Evolutionary conservation across 1,140 invertebrate species (phyloP), one percentile per base, ranked within the genome.

Genomic region (Lordiphosa mommai): DNA sequence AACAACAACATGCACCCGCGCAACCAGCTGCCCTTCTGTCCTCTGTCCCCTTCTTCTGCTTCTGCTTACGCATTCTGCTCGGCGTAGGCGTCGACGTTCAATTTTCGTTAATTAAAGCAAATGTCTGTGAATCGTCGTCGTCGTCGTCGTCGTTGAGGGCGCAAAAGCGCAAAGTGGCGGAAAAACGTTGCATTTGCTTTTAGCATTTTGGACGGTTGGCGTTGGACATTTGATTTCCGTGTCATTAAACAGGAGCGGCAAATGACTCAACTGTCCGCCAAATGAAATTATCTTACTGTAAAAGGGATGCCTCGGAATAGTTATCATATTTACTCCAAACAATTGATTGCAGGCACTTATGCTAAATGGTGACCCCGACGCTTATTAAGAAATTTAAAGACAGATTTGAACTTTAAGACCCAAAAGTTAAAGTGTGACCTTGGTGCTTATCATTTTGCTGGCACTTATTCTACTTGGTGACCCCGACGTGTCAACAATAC

Each of bases 71-170:
- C 67, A 58, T 61, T 17, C 30, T 14, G 14, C 53, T n/a, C 9
- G 30, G 27, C 47, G 72, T 56, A 13, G 49, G 37, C 51, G 43
- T 41, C 36, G 46, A 53, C 56, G 38, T 12, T 46, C 53, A 80
- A 80, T 84, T 85, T 69, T 65, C 43, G 68, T 84, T 84, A 84
- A 84, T 84, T 84, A 85, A 84, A 84, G 69, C 77, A 72, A 82
- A 82, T 82, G 76, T 68, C 41, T 32, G 34, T 20, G 32, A 55
- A 16, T 10, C 16, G 50, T 49, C 36, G 38, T 50, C n/a, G 32
- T 36, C 33, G 2, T 4, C 6, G 20, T n/a, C 16, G 37, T 29
- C 9, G 29, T 12, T 5, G 12, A 57, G 7, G 38, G 17, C n/a
- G 4, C 16, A 12, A 8, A 7, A 44, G 17, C 5, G 29, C 57